These are phyloP conservation scores for Araneus ventricosus DNA, from an alignment of 1,140 invertebrate species.

Conservation along the genomic window DNA sequence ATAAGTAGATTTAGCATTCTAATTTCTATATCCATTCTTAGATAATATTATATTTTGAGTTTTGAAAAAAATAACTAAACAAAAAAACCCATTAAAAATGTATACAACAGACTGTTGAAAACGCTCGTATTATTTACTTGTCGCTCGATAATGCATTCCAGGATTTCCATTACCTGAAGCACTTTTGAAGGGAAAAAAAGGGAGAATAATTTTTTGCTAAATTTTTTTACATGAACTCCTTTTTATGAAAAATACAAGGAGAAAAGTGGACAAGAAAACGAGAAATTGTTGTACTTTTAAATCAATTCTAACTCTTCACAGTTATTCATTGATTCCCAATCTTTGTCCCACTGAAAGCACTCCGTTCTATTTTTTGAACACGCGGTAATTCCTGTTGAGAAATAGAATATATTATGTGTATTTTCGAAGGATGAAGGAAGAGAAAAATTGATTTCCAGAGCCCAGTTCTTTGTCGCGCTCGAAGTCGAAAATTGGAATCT, in stretches of 20 bases:
- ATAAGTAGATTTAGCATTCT: no score
- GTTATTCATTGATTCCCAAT: conserved; percentile 27
- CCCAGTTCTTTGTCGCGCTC: background rate
- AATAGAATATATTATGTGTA: conserved; percentile 29
- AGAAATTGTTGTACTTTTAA: conserved; percentile 2
- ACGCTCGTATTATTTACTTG: background rate
- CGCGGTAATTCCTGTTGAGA: conserved; percentile 3
- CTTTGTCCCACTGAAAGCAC: background rate
- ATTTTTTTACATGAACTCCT: background rate
- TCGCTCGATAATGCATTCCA: background rate
- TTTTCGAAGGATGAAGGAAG: background rate
- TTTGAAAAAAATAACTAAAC: background rate
- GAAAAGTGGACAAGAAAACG: background rate
- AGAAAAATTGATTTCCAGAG: background rate
- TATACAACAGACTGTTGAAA: background rate
- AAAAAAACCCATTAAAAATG: background rate
- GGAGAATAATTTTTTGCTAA: background rate
- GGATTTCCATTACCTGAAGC: background rate
- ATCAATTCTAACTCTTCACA: background rate
- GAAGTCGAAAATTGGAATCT: conserved; percentile 35
- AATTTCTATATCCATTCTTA: no score
- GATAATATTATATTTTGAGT: background rate
- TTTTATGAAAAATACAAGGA: background rate
- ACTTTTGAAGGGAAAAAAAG: background rate
- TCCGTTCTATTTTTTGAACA: background rate